Conservation (phyloP, 2,888 invertebrate genomes). For the Calameuta filiformis region DNA sequence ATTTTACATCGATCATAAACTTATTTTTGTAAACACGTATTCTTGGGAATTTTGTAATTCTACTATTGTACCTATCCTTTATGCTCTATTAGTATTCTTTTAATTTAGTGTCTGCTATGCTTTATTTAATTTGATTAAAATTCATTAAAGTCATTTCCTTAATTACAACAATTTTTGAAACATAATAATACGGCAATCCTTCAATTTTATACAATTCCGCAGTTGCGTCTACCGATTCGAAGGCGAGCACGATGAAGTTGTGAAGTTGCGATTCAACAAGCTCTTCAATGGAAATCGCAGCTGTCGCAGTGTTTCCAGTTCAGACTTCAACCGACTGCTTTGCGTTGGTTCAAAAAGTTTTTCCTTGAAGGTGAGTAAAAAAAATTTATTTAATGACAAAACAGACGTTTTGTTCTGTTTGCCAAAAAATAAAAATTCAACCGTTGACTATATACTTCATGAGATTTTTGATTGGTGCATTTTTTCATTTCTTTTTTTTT, state of each 20-base stretch:
- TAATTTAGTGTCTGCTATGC: neutral
- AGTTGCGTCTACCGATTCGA: constrained; percentile 91
- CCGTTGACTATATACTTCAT: neutral
- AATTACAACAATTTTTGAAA: neutral
- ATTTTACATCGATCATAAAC: neutral
- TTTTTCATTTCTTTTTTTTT: neutral
- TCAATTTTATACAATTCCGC: constrained; percentile 32
- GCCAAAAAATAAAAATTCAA: neutral
- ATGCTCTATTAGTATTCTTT: neutral
- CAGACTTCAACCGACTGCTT: constrained; percentile 58
- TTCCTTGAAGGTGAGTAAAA: constrained; percentile 56
- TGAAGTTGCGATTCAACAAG: constrained; percentile 80
- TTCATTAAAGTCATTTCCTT: neutral
- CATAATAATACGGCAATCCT: neutral
- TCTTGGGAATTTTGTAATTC: neutral
- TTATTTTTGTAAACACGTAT: neutral
- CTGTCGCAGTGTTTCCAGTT: constrained; percentile 59
- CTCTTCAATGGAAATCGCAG: constrained; percentile 70
- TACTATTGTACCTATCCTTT: neutral
- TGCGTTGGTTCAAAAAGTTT: constrained; percentile 59
- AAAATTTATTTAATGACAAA: neutral
- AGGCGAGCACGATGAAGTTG: constrained; percentile 83
- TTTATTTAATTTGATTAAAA: neutral
- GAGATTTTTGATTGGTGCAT: neutral
- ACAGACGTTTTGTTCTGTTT: neutral